Conservation (phyloP, 2,888 invertebrate genomes). For the Melipona bicolor region DNA sequence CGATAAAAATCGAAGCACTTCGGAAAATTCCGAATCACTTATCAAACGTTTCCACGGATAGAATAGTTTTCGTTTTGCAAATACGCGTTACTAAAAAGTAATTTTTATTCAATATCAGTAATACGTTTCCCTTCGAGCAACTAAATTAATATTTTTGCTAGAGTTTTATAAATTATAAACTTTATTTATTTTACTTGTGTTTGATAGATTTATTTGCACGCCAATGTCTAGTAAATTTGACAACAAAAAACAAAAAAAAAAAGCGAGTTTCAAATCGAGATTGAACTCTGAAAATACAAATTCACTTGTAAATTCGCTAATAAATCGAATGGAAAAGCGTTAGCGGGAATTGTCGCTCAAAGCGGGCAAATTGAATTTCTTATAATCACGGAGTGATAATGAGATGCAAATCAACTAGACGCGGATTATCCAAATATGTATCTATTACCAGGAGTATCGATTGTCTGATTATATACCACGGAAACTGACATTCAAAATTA, state of each 20-base stretch:
- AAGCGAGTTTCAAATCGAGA: not conserved
- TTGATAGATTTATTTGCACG: not conserved
- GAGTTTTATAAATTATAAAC: not conserved
- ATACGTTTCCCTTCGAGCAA: not conserved
- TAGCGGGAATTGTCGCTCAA: not conserved
- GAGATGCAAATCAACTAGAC: not conserved
- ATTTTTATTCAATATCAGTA: not conserved
- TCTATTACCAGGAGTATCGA: constrained; percentile 19
- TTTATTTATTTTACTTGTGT: not conserved
- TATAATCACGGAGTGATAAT: not conserved
- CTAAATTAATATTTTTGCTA: not conserved
- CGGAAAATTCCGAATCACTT: not conserved
- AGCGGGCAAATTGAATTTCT: not conserved
- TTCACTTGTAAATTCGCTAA: not conserved
- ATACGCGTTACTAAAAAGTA: not conserved
- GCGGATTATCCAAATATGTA: constrained; percentile 15
- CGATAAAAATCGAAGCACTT: not conserved
- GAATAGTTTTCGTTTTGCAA: not conserved
- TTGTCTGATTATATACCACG: not conserved
- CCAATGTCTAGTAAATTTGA: not conserved
- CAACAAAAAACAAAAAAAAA: not conserved
- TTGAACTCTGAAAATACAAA: not conserved
- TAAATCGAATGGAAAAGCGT: not conserved
- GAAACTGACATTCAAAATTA: not conserved
- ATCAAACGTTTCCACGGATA: not conserved